Evolutionary conservation across 2,888 invertebrate species (phyloP).

Genomic region (Lasioglossum malachurum): DNA sequence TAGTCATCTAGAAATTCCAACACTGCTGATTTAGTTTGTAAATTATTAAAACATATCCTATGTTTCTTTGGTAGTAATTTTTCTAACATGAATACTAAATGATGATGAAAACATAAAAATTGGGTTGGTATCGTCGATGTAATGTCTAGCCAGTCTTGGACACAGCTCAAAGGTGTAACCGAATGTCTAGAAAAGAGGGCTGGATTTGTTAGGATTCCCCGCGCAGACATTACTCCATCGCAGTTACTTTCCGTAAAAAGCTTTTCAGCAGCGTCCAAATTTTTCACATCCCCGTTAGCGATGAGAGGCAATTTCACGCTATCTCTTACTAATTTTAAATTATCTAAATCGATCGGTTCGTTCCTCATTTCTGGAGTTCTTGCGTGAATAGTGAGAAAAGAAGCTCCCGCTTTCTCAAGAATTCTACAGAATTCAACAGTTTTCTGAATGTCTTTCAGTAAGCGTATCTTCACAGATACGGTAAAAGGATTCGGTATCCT

Average conservation of each 20-base stretch:
- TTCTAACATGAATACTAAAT: conserved; percentile 98
- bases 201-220: conserved; percentile 96
- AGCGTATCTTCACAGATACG: conserved; percentile 96
- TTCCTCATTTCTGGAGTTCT: conserved; percentile 94
- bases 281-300: conserved; percentile 96
- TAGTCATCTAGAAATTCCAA: conserved; percentile 89
- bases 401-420: conserved; percentile 94
- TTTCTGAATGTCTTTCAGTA: conserved; percentile 89
- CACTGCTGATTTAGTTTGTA: conserved; percentile 89
- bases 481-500: conserved; percentile 91
- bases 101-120: conserved; percentile 97
- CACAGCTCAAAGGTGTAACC: conserved; percentile 90
- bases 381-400: conserved; percentile 96
- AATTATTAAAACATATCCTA: conserved; percentile 91
- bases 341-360: conserved; percentile 89
- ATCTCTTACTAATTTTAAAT: conserved; percentile 90
- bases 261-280: conserved; percentile 89
- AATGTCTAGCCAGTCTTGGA: conserved; percentile 93
- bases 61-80: conserved; percentile 90
- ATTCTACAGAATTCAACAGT: conserved; percentile 93
- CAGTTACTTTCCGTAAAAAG: conserved; percentile 90
- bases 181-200: conserved; percentile 92
- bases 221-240: conserved; percentile 96
- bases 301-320: conserved; percentile 93
- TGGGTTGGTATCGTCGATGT: conserved; percentile 86